These are phyloP conservation scores for Pyrgus malvae DNA, from an alignment of 2,888 invertebrate genomes.

Conservation along the genomic window DNA sequence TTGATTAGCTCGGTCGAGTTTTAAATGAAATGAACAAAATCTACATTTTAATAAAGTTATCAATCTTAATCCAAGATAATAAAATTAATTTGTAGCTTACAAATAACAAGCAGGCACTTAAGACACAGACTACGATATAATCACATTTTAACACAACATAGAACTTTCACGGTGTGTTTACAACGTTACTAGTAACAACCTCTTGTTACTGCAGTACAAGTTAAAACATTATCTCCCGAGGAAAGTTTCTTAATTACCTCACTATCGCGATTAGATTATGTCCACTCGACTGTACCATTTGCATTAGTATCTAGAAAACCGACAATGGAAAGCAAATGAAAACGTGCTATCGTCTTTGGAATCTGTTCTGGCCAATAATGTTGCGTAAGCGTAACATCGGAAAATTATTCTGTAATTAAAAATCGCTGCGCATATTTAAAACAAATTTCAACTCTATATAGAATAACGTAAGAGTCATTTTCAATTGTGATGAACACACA, in stretches of 20 bases:
- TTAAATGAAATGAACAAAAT: too few species aligned
- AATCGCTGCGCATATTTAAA: background rate
- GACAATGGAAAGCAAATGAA: constrained; percentile 7
- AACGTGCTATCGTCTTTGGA: background rate
- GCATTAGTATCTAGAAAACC: constrained; percentile 10
- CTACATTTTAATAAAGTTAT: background rate
- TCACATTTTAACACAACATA: constrained; percentile 24
- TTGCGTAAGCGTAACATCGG: background rate
- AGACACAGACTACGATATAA: constrained; percentile 14
- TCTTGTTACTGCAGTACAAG: constrained; percentile 18
- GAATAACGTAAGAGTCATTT: background rate
- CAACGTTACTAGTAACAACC: constrained; percentile 24
- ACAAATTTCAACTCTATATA: background rate
- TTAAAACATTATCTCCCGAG: constrained; percentile 23
- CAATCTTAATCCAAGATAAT: constrained; percentile 2
- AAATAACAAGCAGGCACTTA: constrained; percentile 5
- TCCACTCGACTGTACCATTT: constrained; percentile 20
- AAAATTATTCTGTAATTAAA: constrained; percentile 12
- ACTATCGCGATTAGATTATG: constrained; percentile 28
- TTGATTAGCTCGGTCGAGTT: too few species aligned
- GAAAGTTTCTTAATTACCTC: constrained; percentile 28
- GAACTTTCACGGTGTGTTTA: constrained; percentile 25
- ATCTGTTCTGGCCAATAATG: constrained; percentile 1
- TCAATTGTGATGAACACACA: background rate
- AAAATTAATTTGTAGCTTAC: constrained; percentile 15